Conservation (phyloP, 2,113 vertebrate genomes). For the Cariama cristata region DNA sequence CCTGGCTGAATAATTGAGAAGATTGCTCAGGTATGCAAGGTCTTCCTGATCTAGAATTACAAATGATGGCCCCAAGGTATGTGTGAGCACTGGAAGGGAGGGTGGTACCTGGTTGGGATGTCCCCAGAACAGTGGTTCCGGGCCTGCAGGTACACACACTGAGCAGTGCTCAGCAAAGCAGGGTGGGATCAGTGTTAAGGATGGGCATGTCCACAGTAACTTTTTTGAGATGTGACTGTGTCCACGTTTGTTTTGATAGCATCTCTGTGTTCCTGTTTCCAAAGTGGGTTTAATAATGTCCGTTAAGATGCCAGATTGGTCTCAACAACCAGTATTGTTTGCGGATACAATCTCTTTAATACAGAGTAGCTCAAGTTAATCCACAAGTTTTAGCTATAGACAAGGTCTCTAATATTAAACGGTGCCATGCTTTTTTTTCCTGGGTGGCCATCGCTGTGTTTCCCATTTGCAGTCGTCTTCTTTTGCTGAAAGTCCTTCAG, state of each 20-base stretch:
- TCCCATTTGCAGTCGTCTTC: neutral
- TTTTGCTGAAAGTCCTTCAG: neutral
- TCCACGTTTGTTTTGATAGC: neutral
- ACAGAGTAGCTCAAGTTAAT: neutral
- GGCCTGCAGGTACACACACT: neutral
- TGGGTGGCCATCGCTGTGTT: neutral
- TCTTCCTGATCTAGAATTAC: neutral
- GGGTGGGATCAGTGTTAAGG: neutral
- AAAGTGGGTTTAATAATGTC: neutral
- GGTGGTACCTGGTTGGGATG: neutral
- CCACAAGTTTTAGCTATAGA: neutral
- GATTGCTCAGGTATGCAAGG: neutral
- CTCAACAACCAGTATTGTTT: neutral
- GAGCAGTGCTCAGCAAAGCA: neutral
- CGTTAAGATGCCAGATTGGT: neutral
- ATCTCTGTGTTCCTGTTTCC: neutral
- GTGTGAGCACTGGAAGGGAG: neutral
- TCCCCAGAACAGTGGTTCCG: neutral
- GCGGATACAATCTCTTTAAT: neutral
- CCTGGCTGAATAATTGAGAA: neutral
- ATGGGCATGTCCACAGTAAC: neutral
- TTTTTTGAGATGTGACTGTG: neutral
- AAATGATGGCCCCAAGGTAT: neutral
- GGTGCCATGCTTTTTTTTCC: neutral
- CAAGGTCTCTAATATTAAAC: neutral